Evolutionary conservation across 2,888 invertebrate genomes (phyloP).

Genomic region (Macrophya alboannulata): DNA sequence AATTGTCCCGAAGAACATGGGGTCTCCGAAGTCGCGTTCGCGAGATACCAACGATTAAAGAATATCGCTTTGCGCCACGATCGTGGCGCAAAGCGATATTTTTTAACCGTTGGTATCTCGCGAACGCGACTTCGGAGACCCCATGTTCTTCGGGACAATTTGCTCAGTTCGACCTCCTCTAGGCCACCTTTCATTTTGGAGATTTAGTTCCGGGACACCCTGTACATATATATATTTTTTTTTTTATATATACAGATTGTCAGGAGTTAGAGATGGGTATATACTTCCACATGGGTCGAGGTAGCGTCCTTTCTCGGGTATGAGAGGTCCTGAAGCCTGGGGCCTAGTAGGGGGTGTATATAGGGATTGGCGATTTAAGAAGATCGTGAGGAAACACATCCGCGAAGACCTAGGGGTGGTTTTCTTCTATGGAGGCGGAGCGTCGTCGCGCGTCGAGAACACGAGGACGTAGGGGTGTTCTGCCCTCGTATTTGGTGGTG

Average conservation of each 20-base stretch:
- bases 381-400: constrained; percentile 5
- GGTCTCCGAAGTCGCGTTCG: too few relatives aligned
- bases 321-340: not conserved
- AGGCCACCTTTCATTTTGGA: too few relatives aligned
- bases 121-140: too few relatives aligned
- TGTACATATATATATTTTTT: not conserved
- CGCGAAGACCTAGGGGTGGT: constrained; percentile 64
- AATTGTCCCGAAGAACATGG: too few relatives aligned
- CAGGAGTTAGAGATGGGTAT: not conserved
- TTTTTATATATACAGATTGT: not conserved
- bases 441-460: constrained; percentile 75
- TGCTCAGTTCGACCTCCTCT: too few relatives aligned
- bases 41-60: too few relatives aligned
- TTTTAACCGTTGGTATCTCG: too few relatives aligned
- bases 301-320: not conserved
- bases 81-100: too few relatives aligned
- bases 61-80: too few relatives aligned
- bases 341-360: not conserved
- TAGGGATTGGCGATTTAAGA: constrained; percentile 6
- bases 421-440: constrained; percentile 74
- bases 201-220: too few relatives aligned
- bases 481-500: constrained; percentile 70
- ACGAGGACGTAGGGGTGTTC: constrained; percentile 65
- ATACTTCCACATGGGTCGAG: not conserved
- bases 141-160: too few relatives aligned